A percentile compares a stretch with the other conserved stretches of the same genome.
Evolutionary conservation across 2,797 vertebrate genomes (phyloP).

Genomic region (Heteromormyrus szaboi): DNA sequence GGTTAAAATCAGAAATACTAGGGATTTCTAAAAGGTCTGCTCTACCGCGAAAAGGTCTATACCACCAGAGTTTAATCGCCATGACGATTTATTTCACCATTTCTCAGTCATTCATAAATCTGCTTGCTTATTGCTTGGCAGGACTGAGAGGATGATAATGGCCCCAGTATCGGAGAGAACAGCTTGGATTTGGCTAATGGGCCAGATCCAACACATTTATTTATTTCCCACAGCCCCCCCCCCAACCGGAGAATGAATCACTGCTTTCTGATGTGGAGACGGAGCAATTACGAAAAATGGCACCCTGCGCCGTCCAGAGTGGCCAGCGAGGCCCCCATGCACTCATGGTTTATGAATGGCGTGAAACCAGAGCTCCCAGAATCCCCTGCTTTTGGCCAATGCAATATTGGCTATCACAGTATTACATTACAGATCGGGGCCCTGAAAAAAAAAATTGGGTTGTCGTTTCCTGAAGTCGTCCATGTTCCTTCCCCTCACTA

Average conservation of each 20-base stretch:
- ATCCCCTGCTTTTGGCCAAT: not conserved
- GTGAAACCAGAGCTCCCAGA: not conserved
- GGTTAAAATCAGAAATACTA: not conserved
- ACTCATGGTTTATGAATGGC: not conserved
- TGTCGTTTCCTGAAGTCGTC: not conserved
- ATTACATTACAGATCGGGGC: not conserved
- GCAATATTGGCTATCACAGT: not conserved
- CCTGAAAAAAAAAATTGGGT: not conserved
- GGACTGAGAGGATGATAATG: not conserved
- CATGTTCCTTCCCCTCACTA: not conserved
- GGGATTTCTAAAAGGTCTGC: not conserved
- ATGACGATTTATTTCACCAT: not conserved
- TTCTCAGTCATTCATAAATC: slow-evolving; percentile 4
- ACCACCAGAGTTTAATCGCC: not conserved
- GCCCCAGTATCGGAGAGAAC: slow-evolving; percentile 2
- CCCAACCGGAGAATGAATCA: not conserved
- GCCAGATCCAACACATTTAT: not conserved
- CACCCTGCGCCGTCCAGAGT: not conserved
- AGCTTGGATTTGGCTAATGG: slow-evolving; percentile 17
- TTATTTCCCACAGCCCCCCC: not conserved
- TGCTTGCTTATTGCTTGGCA: slow-evolving; percentile 1
- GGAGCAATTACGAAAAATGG: not conserved
- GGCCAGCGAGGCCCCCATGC: not conserved
- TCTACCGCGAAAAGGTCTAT: not conserved
- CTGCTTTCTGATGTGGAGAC: not conserved